Evolutionary conservation across 2,113 vertebrate genomes (phyloP).

Genomic region (Serilophus lunatus): DNA sequence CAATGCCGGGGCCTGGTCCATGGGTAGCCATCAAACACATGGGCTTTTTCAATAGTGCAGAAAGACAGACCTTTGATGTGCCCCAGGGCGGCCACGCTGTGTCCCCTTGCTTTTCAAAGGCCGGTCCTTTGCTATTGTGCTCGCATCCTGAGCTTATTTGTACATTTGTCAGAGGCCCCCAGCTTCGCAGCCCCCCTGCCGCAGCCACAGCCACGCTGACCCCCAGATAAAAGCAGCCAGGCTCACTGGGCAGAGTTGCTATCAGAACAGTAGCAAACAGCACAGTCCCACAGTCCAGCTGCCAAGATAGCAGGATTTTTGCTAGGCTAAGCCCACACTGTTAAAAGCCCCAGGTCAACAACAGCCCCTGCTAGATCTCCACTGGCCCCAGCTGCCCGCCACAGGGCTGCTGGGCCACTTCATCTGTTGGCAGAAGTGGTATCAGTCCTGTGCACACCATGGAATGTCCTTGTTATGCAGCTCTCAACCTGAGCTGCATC

Average conservation of each 20-base stretch:
- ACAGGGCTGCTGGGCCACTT: not conserved
- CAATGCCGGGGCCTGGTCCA: not conserved
- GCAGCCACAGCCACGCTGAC: not conserved
- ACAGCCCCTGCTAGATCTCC: not conserved
- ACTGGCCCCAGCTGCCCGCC: not conserved
- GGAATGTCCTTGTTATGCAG: not conserved
- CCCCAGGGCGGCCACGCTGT: not conserved
- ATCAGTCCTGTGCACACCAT: not conserved
- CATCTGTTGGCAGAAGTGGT: not conserved
- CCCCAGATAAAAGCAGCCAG: not conserved
- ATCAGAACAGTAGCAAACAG: not conserved
- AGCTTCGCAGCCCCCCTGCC: not conserved
- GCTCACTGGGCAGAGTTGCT: not conserved
- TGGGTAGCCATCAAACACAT: not conserved
- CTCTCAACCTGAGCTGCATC: not conserved
- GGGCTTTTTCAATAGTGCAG: not conserved
- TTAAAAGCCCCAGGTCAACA: not conserved
- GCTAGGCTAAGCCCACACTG: not conserved
- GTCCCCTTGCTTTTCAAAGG: conserved; percentile 24
- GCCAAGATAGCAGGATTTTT: not conserved
- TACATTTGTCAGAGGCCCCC: not conserved
- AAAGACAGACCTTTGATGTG: not conserved
- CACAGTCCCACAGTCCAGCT: not conserved
- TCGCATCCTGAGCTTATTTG: conserved; percentile 62
- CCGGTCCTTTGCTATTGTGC: conserved; percentile 1